phyloP scores from a whole-genome alignment of 2,113 vertebrate species.

The Hypanus sabinus region DNA sequence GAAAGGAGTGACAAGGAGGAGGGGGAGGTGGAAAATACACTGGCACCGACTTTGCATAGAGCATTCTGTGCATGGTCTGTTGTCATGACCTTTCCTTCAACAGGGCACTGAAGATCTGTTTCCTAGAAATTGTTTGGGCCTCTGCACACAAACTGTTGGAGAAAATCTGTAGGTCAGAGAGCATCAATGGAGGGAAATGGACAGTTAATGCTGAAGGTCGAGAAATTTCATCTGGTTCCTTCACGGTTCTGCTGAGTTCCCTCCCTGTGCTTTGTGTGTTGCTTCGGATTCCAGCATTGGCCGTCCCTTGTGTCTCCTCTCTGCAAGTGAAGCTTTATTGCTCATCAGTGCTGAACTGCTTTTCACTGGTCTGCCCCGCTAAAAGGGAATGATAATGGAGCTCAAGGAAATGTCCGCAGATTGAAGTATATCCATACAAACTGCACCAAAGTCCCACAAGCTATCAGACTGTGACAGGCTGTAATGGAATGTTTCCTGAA shows the following conservation, averaged over 20 bases:
- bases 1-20: too few relatives aligned
- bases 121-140: background rate
- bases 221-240: too few relatives aligned
- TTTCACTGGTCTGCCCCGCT: background rate
- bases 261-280: too few relatives aligned
- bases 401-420: background rate
- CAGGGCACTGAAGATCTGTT: background rate
- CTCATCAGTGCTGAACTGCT: background rate
- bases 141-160: background rate
- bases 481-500: slow-evolving; percentile 13
- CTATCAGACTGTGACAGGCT: background rate
- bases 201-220: too few relatives aligned
- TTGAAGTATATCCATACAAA: background rate
- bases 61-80: background rate
- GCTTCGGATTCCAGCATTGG: too few relatives aligned
- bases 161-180: too few relatives aligned
- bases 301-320: too few relatives aligned
- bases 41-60: background rate
- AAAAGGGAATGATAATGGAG: background rate
- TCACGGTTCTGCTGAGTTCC: too few relatives aligned
- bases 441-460: background rate
- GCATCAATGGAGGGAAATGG: too few relatives aligned
- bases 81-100: background rate
- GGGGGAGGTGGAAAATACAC: too few relatives aligned
- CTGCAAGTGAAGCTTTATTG: background rate